Percentiles rank a stretch among this genome's conserved stretches.
Conservation (phyloP, 2,797 vertebrate genomes). For the Oophaga sylvatica region DNA sequence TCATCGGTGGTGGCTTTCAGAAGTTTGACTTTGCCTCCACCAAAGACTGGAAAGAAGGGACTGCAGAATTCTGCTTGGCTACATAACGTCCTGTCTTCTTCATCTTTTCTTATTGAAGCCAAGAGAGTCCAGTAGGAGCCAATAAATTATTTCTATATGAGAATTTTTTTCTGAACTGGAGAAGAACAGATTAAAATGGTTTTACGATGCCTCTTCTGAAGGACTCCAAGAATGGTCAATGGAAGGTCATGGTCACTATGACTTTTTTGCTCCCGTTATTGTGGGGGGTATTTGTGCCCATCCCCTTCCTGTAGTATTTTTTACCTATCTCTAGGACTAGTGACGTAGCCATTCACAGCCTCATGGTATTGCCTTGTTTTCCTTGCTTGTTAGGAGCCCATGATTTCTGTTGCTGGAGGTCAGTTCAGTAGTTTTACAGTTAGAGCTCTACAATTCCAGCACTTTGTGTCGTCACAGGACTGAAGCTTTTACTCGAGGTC, state of each 20-base stretch:
- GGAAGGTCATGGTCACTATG: neutral
- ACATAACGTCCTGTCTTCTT: too few relatives aligned
- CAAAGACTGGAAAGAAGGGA: too few relatives aligned
- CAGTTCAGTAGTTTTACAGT: neutral
- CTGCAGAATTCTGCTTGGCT: too few relatives aligned
- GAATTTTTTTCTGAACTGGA: too few relatives aligned
- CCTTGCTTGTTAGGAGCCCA: neutral
- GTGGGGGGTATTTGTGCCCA: neutral
- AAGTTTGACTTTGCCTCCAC: too few relatives aligned
- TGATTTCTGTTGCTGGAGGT: neutral
- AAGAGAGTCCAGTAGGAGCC: too few relatives aligned
- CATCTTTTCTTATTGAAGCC: too few relatives aligned
- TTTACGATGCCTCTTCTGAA: too few relatives aligned
- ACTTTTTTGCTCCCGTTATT: neutral
- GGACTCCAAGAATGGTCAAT: too few relatives aligned
- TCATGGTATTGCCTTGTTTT: neutral
- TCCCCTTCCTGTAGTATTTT: neutral
- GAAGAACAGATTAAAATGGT: neutral
- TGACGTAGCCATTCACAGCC: neutral
- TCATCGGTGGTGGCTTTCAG: too few relatives aligned
- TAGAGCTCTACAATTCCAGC: neutral
- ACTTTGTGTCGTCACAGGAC: constrained; percentile 21
- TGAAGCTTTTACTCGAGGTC: constrained; percentile 5
- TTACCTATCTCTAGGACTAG: neutral
- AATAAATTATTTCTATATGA: too few relatives aligned